Evolutionary conservation across 2,113 vertebrate species (phyloP), one percentile per base, ranked within the genome.

Genomic region (Phrynocephalus versicolor): DNA sequence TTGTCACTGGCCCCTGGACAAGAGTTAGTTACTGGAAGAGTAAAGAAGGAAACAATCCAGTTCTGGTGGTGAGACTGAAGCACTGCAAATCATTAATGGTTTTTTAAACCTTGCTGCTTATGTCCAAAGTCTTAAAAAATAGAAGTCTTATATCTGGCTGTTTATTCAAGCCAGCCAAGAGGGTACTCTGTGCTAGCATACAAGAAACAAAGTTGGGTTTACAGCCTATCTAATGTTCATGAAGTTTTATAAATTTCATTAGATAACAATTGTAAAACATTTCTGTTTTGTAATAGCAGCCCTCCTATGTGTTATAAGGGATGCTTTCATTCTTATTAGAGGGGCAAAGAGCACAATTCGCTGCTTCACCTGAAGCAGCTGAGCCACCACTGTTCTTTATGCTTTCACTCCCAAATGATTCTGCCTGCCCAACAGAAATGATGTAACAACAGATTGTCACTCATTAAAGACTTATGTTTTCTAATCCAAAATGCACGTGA

Each of bases 1-100:
- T 91, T 96, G 88, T 95, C 94, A 95, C 55, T 89, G 85, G 79
- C 7, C 74, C 73, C 84, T 93, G 88, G 94, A 93, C 88, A 95
- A 88, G 89, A 94, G 91, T 94, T 95, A 89, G 93, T 93, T 91
- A 88, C 12, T 62, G 75, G 62, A n/a, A 72, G 33, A 21, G 19
- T n/a, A 65, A 83, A 86, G 87, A 93, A 94, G 89, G 76, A 71
- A 78, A 91, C 60, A 90, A 15, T 58, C 57, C 84, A 33, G 57
- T 65, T 81, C n/a, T 90, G 93, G 25, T 67, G 78, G 82, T 80
- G 84, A 92, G 94, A 88, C 16, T 65, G 75, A 89, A 75, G 25
- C 77, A 71, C 57, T 0, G 0, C 51, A 88, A 62, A 75, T 85
- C 79, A 89, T 89, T 88, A 74, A 69, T n/a, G 70, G 87, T 77